A percentile compares a stretch with the other conserved stretches of the same genome.
Evolutionary conservation across 2,888 invertebrate species (phyloP).

Genomic region (Polydrusus cervinus): DNA sequence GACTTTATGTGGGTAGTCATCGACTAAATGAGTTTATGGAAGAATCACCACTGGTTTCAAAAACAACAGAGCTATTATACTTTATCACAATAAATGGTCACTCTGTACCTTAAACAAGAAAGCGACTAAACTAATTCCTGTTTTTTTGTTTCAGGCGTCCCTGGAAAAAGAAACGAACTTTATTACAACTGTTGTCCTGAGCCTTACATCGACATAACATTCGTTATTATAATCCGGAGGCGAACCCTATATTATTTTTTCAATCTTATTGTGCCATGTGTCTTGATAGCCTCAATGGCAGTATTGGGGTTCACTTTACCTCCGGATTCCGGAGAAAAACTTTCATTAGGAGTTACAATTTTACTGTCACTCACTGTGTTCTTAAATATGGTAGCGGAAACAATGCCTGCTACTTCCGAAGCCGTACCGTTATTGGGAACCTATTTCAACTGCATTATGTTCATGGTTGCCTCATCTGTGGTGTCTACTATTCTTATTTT

Average conservation of each 20-base stretch:
- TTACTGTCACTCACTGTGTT: slow-evolving; percentile 98
- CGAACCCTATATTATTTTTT: slow-evolving; percentile 99
- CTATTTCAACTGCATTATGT: slow-evolving; percentile 99
- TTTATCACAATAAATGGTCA: too few species aligned
- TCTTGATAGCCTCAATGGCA: slow-evolving; percentile 98
- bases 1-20: too few species aligned
- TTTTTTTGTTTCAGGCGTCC: slow-evolving; percentile 81
- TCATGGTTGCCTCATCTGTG: slow-evolving; percentile 99
- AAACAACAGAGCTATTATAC: too few species aligned
- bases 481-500: slow-evolving; percentile 97
- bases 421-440: slow-evolving; percentile 94
- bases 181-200: slow-evolving; percentile 95
- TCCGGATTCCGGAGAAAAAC: slow-evolving; percentile 97
- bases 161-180: slow-evolving; percentile 92
- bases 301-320: slow-evolving; percentile 98
- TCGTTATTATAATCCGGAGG: slow-evolving; percentile 96
- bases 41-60: too few species aligned
- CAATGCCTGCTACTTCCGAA: slow-evolving; percentile 98
- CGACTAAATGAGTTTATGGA: too few species aligned
- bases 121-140: slow-evolving; percentile 5
- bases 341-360: slow-evolving; percentile 97
- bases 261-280: slow-evolving; percentile 99
- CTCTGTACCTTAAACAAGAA: too few species aligned
- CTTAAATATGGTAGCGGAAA: slow-evolving; percentile 98
- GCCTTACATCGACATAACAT: slow-evolving; percentile 96